phyloP scores from a whole-genome alignment of 1,140 invertebrate species.

The Leptopilina boulardi region DNA sequence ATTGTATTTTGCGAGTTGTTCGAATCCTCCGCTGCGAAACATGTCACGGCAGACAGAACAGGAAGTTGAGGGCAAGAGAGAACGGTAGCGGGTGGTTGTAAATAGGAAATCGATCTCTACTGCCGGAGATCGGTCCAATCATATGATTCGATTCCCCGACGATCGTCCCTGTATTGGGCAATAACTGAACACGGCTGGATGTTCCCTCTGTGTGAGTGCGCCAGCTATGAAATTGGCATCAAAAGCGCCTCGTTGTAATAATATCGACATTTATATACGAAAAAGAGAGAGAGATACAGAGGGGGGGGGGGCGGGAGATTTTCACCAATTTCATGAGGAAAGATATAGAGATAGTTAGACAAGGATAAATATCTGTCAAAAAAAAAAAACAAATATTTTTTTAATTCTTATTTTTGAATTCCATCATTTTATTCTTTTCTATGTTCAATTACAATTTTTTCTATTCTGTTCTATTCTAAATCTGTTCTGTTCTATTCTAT shows the following conservation, averaged over 20 bases:
- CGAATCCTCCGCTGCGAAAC: conserved; percentile 28
- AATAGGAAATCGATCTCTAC: conserved; percentile 63
- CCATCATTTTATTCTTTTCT: no score
- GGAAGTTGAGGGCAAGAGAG: conserved; percentile 42
- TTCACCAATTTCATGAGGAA: conserved; percentile 33
- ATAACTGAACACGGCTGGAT: conserved; percentile 50
- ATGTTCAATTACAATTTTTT: no score
- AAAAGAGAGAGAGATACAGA: conserved; percentile 35
- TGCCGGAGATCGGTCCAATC: conserved; percentile 59
- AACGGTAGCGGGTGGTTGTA: conserved; percentile 46
- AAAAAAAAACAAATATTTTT: no score
- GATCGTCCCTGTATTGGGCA: conserved; percentile 43
- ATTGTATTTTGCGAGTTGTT: conserved; percentile 3
- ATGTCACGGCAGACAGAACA: conserved; percentile 42
- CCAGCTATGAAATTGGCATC: conserved; percentile 62
- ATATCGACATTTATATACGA: conserved; percentile 70
- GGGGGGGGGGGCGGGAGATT: background rate
- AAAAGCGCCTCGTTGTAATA: conserved; percentile 66
- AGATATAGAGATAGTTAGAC: conserved; percentile 36
- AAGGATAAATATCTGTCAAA: background rate
- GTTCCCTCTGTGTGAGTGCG: conserved; percentile 38
- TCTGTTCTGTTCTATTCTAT: no score
- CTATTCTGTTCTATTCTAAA: no score
- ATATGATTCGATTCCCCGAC: conserved; percentile 56
- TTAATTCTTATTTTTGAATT: no score